Evolutionary conservation across 1,140 invertebrate species (phyloP), one percentile per base, ranked within the genome.

Genomic region (Laodelphax striatellus): DNA sequence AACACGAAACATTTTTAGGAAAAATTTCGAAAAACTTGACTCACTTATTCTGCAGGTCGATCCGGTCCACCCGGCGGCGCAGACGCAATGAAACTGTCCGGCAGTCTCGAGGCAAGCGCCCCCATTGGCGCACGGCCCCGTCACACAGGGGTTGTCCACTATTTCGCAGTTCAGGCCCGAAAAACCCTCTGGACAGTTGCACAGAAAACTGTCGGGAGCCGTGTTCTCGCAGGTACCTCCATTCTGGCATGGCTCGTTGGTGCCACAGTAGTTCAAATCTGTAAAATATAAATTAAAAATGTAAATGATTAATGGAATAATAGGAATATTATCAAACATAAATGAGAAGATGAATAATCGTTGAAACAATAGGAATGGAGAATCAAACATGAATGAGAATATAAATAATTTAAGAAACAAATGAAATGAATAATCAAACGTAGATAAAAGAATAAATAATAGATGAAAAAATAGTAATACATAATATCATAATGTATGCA

Each of bases 221-320:
- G 92, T 95, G 75, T 97, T 97, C 73, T 90, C 88, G 76, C 95
- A 98, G 24, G 92, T 94, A 43, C 92, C 95, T 55, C 92, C 92
- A 76, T 98, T 95, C 67, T 86, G 83, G 75, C 95, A 98, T 1
- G 94, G 94, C 72, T 92, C 89, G 76, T 97, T 91, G 55, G 95
- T 96, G 46, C 94, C 95, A 75, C 95, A 98, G 76, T 94, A 97
- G 77, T 98, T 97, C 65, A 98, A 81, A 80, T 98, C 95, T 85
- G 75, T 57, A 73, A 75, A 63, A 70, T 9, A 31, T 31, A 31
- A 31, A n/a, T n/a, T 28, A 6, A 28, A 28, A 28, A 28, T 28
- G 6, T 28, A 28, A 28, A 28, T 28, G 6, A 28, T 28, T 28
- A 4, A n/a, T n/a, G n/a, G n/a, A n/a, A 28, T 6, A 28, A 28